Base-by-base conservation (phyloP, 2,888 invertebrate genomes). In the Eupithecia abbreviata region DNA sequence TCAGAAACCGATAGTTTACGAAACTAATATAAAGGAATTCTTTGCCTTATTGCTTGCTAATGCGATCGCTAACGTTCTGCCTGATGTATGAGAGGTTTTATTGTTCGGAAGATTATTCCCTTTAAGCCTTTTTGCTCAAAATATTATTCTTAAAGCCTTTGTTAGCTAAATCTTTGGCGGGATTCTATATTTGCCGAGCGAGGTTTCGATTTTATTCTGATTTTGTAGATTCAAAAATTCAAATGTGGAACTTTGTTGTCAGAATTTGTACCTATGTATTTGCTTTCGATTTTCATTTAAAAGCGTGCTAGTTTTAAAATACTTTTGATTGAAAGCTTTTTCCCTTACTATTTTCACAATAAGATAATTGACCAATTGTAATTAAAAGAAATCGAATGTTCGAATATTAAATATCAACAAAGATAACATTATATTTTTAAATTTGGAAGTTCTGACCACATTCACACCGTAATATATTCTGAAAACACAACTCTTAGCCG, bases 21-120 rank as follows among this genome's bases (percentile, higher is more conserved):
- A 78, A 85, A 85, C 87, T 89, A 90, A 90, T 92, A 89, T 89
- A 87, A 79, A 85, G 87, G 86, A 89, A 90, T 90, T 90, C 87
- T 85, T 84, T 84, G 84, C 87, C 85, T 88, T 90, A 91, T 91
- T 89, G 89, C 86, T 86, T 87, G 87, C 84, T 86, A 88, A 89
- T 88, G 87, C 83, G 78, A 77, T 79, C 71, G 75, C 73, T 77
- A 76, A 79, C 73, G 77, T 77, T 79, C 66, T 58, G 77, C 42
- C 72, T 80, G 82, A 80, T 80, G 73, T 78, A 78, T 77, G 72
- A 67, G 74, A 75, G 42, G 72, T 71, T 41, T 71, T 77, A 69
- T 77, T 72, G 75, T 66, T 70, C n/a, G 3, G 49, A 18, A 70
- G 51, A 72, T 73, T 73, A 75, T 72, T 71, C 62, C 62, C 67